A percentile compares a stretch with the other conserved stretches of the same genome.
These are phyloP conservation scores for Diploscapter pachys DNA, from an alignment of 1,140 invertebrate genomes.

Conservation along the genomic window DNA sequence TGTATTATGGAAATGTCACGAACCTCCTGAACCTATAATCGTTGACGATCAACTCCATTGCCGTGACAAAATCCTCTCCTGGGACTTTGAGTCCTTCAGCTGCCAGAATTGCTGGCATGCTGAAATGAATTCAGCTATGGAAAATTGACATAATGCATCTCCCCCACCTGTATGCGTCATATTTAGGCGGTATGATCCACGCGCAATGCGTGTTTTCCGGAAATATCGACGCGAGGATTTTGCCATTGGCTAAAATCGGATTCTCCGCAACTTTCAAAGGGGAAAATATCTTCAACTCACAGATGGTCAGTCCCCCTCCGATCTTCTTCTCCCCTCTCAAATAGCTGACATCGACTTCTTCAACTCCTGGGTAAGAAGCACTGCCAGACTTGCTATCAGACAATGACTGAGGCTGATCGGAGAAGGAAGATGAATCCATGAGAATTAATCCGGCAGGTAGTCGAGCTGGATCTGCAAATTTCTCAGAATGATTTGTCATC, in stretches of 20 bases:
- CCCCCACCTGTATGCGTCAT: slow-evolving; percentile 5
- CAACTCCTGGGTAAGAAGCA: neutral
- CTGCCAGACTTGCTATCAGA: too few relatives aligned
- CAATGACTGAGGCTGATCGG: too few relatives aligned
- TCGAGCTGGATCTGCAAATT: too few relatives aligned
- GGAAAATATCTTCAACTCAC: neutral
- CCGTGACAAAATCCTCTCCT: slow-evolving; percentile 22
- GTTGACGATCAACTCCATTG: slow-evolving; percentile 21
- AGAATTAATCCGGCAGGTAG: too few relatives aligned
- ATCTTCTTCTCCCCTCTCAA: neutral
- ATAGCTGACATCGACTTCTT: neutral
- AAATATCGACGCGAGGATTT: slow-evolving; percentile 16
- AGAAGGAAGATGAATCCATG: too few relatives aligned
- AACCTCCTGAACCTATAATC: slow-evolving; percentile 22
- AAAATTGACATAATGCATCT: too few relatives aligned
- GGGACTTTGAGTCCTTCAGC: slow-evolving; percentile 19
- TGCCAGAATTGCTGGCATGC: slow-evolving; percentile 33
- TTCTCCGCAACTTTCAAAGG: neutral
- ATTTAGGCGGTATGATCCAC: slow-evolving; percentile 27
- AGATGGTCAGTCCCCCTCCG: neutral
- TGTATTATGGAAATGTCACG: neutral
- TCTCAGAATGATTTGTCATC: too few relatives aligned
- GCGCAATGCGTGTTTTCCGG: slow-evolving; percentile 29
- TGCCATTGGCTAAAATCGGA: slow-evolving; percentile 28
- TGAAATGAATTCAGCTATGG: too few relatives aligned